Conservation (phyloP, 2,797 vertebrate species). For the Gymnothorax reevesii region DNA sequence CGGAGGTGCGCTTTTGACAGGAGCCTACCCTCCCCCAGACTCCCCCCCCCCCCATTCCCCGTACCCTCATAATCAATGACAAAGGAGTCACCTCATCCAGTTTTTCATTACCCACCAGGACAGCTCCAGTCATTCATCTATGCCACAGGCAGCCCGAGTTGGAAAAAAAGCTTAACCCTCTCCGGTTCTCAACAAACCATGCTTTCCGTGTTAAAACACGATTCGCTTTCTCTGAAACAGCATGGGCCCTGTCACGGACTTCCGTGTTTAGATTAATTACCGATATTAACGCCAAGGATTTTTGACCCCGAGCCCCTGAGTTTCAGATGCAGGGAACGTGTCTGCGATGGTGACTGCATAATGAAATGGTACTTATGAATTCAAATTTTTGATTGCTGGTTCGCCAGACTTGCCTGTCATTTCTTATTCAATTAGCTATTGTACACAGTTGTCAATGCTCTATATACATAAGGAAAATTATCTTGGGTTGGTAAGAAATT, state of each 20-base stretch:
- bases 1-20: slow-evolving; percentile 30
- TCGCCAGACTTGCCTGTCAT: background rate
- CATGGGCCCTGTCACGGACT: background rate
- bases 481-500: background rate
- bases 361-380: slow-evolving; percentile 14
- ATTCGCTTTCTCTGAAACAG: background rate
- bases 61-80: slow-evolving; percentile 43
- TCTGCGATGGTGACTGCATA: background rate
- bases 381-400: background rate
- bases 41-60: background rate
- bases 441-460: background rate
- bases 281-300: background rate
- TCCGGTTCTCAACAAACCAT: slow-evolving; percentile 3
- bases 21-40: slow-evolving; percentile 21
- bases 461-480: background rate
- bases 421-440: slow-evolving; percentile 2
- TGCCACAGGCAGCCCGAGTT: slow-evolving; percentile 27
- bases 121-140: slow-evolving; percentile 39
- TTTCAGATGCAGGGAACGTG: slow-evolving; percentile 6
- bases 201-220: slow-evolving; percentile 5
- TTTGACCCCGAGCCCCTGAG: slow-evolving; percentile 6
- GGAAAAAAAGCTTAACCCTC: slow-evolving; percentile 26
- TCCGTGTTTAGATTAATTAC: background rate
- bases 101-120: slow-evolving; percentile 40
- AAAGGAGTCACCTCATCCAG: slow-evolving; percentile 40